Conservation (phyloP, 2,113 vertebrate genomes). For the Microtus pennsylvanicus region DNA sequence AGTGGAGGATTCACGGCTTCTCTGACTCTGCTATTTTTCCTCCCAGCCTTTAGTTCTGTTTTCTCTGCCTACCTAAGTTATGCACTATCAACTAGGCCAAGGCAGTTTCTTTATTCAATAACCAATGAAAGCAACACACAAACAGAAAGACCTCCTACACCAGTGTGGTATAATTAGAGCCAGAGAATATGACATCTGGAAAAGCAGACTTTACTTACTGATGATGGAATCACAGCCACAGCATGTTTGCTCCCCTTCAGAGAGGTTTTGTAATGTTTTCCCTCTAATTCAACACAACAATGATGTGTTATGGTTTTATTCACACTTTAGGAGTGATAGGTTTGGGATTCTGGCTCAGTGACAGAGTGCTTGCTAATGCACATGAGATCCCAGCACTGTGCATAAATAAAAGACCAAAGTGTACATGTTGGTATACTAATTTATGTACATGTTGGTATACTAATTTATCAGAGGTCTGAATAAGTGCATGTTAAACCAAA, state of each 20-base stretch:
- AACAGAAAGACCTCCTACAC: too few relatives aligned
- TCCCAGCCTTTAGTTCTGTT: too few relatives aligned
- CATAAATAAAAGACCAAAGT: neutral
- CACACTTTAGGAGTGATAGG: neutral
- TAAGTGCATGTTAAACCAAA: neutral
- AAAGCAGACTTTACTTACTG: neutral
- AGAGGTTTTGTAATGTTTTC: conserved; percentile 31
- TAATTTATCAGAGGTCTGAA: neutral
- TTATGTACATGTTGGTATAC: neutral
- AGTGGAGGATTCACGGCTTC: too few relatives aligned
- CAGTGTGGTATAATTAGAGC: neutral
- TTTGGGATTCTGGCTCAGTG: neutral
- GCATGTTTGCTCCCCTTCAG: neutral
- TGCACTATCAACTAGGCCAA: too few relatives aligned
- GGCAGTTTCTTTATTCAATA: too few relatives aligned
- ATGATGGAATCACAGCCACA: conserved; percentile 17
- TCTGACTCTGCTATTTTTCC: too few relatives aligned
- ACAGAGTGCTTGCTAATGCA: neutral
- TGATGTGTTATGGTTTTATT: neutral
- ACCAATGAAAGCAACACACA: too few relatives aligned
- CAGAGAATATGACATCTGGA: neutral
- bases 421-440: neutral
- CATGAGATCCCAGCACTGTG: neutral
- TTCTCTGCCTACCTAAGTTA: too few relatives aligned
- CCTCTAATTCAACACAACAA: neutral